Conservation (phyloP, 1,140 invertebrate genomes). For the Drosophila kikkawai region DNA sequence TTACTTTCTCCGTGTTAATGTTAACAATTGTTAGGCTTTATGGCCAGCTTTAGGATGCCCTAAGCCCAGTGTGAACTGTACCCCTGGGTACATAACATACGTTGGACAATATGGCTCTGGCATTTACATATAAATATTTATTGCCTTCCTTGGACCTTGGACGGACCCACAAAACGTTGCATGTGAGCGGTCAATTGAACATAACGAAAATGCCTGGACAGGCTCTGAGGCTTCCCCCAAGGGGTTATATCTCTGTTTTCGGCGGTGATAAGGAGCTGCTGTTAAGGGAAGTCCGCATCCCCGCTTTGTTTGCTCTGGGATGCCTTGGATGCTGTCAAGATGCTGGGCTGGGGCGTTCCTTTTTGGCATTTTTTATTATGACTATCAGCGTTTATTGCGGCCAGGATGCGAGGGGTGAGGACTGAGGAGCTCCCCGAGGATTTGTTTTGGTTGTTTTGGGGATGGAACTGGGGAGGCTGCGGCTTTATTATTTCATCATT, state of each 20-base stretch:
- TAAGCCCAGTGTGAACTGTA: constrained; percentile 59
- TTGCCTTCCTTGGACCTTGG: constrained; percentile 29
- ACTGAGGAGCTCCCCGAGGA: constrained; percentile 46
- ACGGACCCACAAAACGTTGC: constrained; percentile 44
- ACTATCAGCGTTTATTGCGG: constrained; percentile 73
- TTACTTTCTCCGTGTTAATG: not conserved
- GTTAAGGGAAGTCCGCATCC: constrained; percentile 12
- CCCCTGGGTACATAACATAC: constrained; percentile 42
- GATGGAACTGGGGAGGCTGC: constrained; percentile 21
- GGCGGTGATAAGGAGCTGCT: constrained; percentile 60
- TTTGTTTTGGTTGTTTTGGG: constrained; percentile 40
- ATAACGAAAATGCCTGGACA: constrained; percentile 34
- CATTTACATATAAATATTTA: constrained; percentile 63
- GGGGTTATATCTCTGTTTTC: constrained; percentile 38
- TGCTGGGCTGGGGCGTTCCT: constrained; percentile 22
- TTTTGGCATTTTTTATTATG: constrained; percentile 61
- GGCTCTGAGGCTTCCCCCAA: constrained; percentile 34
- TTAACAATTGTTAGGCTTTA: constrained; percentile 26
- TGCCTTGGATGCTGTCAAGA: constrained; percentile 34
- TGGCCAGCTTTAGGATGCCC: constrained; percentile 20
- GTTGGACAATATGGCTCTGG: constrained; percentile 41
- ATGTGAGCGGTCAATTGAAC: constrained; percentile 73
- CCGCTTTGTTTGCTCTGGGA: constrained; percentile 61
- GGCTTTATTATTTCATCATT: constrained; percentile 82
- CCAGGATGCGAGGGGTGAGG: constrained; percentile 10